Evolutionary conservation across 2,888 invertebrate genomes (phyloP), one percentile per base, ranked within the genome.

Genomic region (Alloscopus bannaensis): DNA sequence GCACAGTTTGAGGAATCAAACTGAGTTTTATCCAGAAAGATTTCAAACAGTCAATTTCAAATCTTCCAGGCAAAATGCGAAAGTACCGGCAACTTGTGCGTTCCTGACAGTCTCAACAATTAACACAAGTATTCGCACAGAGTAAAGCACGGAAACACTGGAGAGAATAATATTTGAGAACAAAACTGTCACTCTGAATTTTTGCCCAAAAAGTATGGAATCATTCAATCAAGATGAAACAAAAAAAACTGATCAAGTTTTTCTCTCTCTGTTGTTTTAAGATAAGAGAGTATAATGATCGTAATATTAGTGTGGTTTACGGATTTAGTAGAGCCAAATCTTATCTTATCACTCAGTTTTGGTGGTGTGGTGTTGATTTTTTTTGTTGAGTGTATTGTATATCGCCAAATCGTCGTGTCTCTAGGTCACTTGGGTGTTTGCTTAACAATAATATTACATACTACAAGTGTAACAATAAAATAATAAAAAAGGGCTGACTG

Each of bases 341-440:
- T 52, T 52, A 40, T 47, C 62, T 31, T 31, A 71, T 71, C 71
- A 55, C 36, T 55, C 36, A 40, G 40, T 11, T 59, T 40, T 64
- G 6, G 47, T 47, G 20, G 36, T 36, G 36, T 36, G 36, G 8
- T 52, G 24, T 24, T 36, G 26, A 36, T 40, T 26, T 36, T 29
- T 65, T 24, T 20, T 75, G 65, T 59, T 57, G 26, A 26, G n/a
- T 16, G 45, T 60, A 71, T 62, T 40, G 31, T 42, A 76, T 69
- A 69, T 77, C 76, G 68, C 69, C 76, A 69, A 76, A 71, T 71
- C 76, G 76, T 80, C 81, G 71, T 76, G 81, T 81, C 81, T 81
- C 66, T 81, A 81, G 81, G 81, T 81, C 81, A 81, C 81, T 81
- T 81, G 81, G 76, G 76, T 77, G 76, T 77, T 77, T 64, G 50